Evolutionary conservation across 2,113 vertebrate species (phyloP).

Genomic region (Porphyrio hochstetteri): DNA sequence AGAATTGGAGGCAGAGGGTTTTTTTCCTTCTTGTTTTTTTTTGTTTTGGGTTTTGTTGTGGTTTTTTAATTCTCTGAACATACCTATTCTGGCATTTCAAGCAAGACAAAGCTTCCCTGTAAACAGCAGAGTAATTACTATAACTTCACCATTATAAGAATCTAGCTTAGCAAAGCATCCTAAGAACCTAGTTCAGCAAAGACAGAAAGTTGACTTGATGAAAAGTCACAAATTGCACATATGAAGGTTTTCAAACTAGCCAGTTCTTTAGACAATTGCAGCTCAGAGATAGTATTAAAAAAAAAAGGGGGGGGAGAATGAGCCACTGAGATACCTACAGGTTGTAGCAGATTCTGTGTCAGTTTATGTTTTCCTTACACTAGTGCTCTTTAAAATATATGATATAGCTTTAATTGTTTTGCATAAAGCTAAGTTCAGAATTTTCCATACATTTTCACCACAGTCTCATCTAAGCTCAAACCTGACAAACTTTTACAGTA

Average conservation of each 20-base stretch:
- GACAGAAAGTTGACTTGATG: neutral
- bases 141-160: neutral
- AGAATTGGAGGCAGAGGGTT: neutral
- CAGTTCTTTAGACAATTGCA: neutral
- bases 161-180: neutral
- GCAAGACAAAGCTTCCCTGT: neutral
- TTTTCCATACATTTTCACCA: neutral
- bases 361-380: neutral
- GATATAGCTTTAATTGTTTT: neutral
- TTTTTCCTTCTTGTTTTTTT: neutral
- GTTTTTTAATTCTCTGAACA: neutral
- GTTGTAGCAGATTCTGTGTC: neutral
- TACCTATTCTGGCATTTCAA: neutral
- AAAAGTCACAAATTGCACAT: neutral
- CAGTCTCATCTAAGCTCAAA: neutral
- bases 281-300: neutral
- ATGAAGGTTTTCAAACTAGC: neutral
- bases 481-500: neutral
- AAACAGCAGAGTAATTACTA: neutral
- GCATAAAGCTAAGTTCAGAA: neutral
- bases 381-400: neutral
- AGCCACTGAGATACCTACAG: neutral
- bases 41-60: too few relatives aligned
- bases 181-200: neutral
- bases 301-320: neutral